phyloP scores from a whole-genome alignment of 2,888 invertebrate genomes.

The Stenodema calcarata region DNA sequence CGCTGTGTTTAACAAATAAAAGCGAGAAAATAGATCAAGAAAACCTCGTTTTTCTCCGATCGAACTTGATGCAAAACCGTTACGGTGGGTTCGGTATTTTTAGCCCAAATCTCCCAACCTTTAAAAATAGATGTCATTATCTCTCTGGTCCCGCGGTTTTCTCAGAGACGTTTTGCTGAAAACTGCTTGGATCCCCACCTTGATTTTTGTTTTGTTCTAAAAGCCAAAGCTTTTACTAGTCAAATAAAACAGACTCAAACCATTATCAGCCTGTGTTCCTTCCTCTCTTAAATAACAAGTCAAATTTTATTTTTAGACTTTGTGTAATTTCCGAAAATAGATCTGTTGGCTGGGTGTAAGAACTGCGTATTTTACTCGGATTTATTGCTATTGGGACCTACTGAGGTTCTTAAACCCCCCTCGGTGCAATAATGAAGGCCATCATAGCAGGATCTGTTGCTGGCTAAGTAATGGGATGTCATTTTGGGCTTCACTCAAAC shows the following conservation, averaged over 20 bases:
- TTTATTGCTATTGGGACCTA: not conserved
- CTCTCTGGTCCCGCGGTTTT: not conserved
- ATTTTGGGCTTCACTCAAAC: not conserved
- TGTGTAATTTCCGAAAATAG: slow-evolving; percentile 5
- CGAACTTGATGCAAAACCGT: slow-evolving; percentile 1
- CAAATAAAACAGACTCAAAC: not conserved
- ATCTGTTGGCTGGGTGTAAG: not conserved
- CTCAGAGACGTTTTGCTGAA: not conserved
- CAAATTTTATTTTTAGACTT: not conserved
- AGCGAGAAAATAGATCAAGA: not conserved
- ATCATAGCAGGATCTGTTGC: not conserved
- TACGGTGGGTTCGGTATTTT: not conserved
- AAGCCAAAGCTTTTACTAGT: not conserved
- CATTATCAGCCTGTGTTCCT: not conserved
- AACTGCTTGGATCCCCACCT: not conserved
- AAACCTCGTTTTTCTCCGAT: not conserved
- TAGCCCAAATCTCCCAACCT: not conserved
- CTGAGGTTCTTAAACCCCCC: not conserved
- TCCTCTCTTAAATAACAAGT: not conserved
- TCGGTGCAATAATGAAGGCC: not conserved
- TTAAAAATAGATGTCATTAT: slow-evolving; percentile 24
- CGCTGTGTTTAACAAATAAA: not conserved
- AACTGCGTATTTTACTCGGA: slow-evolving; percentile 2
- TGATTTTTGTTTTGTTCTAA: not conserved
- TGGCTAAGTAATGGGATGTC: too few relatives aligned